Evolutionary conservation across 64 coral and sea anemone genomes (phyloP).

Genomic region (Porites lutea): DNA sequence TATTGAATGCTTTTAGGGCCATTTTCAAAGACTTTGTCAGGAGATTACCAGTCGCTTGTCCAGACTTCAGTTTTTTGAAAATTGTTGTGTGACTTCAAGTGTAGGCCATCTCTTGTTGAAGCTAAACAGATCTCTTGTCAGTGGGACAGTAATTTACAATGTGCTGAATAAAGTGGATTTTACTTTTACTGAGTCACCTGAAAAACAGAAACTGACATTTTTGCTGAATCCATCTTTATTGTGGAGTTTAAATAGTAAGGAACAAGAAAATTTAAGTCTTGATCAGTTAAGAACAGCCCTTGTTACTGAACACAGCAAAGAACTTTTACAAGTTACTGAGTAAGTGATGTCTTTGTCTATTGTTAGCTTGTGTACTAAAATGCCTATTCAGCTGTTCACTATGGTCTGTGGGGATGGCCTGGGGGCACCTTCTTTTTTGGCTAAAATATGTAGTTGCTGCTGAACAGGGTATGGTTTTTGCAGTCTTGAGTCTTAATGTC

Average conservation of each 20-base stretch:
- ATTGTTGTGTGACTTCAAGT: background rate
- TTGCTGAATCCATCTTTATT: conserved; percentile 1
- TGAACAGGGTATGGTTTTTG: no score
- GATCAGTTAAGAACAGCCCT: conserved; percentile 38
- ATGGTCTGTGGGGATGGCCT: no score
- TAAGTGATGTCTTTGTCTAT: background rate
- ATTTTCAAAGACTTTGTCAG: background rate
- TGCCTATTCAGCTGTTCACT: no score
- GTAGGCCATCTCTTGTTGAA: conserved; percentile 15
- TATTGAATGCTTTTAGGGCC: background rate
- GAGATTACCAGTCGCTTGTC: background rate
- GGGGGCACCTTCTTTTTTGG: no score
- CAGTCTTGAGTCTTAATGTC: no score
- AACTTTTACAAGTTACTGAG: conserved; percentile 25
- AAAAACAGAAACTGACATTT: background rate
- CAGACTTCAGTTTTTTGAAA: conserved; percentile 5
- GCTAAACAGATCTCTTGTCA: background rate
- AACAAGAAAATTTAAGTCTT: conserved; percentile 34
- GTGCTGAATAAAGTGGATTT: background rate
- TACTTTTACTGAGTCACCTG: background rate
- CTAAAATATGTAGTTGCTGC: no score
- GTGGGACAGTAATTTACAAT: background rate
- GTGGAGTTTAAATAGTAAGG: background rate
- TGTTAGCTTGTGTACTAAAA: background rate
- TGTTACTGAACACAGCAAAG: background rate